A percentile compares a stretch with the other conserved stretches of the same genome.
phyloP scores from a whole-genome alignment of 2,113 vertebrate genomes.

The Burhinus bistriatus region DNA sequence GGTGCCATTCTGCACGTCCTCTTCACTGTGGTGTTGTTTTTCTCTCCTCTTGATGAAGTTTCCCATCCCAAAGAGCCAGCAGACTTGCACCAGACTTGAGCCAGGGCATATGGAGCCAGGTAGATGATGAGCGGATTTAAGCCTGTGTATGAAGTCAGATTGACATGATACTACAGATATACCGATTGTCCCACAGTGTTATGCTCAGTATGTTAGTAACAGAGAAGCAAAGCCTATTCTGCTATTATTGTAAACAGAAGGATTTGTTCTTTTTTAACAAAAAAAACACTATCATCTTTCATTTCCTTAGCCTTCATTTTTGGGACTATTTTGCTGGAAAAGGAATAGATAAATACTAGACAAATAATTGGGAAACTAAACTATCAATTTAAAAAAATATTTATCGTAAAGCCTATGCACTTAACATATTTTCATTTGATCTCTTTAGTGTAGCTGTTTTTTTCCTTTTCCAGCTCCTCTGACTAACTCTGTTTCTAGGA shows the following conservation, averaged over 20 bases:
- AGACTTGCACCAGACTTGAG: background rate
- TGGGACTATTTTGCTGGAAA: background rate
- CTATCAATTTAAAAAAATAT: background rate
- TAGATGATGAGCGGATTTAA: background rate
- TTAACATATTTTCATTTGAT: background rate
- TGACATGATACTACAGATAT: background rate
- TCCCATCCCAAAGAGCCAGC: background rate
- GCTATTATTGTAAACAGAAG: background rate
- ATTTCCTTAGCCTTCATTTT: background rate
- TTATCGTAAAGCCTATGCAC: background rate
- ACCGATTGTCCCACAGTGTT: background rate
- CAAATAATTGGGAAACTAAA: background rate
- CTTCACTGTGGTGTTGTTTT: accelerated
- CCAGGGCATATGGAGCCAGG: background rate
- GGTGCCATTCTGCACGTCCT: background rate
- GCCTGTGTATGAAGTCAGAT: background rate
- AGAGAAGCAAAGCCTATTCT: background rate
- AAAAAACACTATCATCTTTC: background rate
- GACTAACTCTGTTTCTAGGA: background rate
- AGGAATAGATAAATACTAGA: background rate
- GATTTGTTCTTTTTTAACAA: background rate
- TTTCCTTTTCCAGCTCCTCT: background rate
- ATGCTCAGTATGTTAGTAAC: background rate
- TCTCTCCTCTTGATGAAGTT: background rate
- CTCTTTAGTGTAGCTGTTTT: background rate